These are phyloP conservation scores for Ptiloglossa arizonensis DNA, from an alignment of 1,140 invertebrate species.

Conservation along the genomic window DNA sequence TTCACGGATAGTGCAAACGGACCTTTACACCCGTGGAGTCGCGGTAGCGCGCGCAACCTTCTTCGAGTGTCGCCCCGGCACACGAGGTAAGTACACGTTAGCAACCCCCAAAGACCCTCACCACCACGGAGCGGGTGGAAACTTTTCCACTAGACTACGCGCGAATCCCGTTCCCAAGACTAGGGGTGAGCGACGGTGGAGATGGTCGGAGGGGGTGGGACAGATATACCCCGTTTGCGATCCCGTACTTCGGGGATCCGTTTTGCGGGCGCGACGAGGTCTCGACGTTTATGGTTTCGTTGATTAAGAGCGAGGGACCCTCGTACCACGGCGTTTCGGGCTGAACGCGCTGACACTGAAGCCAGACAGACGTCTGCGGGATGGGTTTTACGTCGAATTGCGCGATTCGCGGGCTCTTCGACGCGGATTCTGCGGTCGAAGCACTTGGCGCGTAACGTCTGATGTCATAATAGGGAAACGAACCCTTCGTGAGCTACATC, in stretches of 20 bases:
- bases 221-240: not conserved
- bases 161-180: slow-evolving; percentile 1
- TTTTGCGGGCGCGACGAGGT: slow-evolving; percentile 5
- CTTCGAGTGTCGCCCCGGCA: not conserved
- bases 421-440: too few relatives aligned
- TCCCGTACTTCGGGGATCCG: slow-evolving; percentile 1
- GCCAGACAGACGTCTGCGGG: slow-evolving; percentile 6
- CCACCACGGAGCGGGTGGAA: not conserved
- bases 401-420: not conserved
- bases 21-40: too few relatives aligned
- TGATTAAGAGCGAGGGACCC: slow-evolving; percentile 27
- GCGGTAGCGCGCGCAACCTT: too few relatives aligned
- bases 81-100: not conserved
- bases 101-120: not conserved
- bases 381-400: slow-evolving; percentile 1
- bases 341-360: slow-evolving; percentile 35
- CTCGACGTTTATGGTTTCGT: slow-evolving; percentile 34
- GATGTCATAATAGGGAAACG: not conserved
- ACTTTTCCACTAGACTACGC: slow-evolving; percentile 45
- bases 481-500: too few relatives aligned
- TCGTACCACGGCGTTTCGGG: not conserved
- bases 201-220: too few relatives aligned
- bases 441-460: not conserved
- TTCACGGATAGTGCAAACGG: too few relatives aligned
- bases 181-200: too few relatives aligned